These are phyloP conservation scores for Tokudaia tokunoshimensis DNA, from an alignment of 2,797 vertebrate species.

Conservation along the genomic window DNA sequence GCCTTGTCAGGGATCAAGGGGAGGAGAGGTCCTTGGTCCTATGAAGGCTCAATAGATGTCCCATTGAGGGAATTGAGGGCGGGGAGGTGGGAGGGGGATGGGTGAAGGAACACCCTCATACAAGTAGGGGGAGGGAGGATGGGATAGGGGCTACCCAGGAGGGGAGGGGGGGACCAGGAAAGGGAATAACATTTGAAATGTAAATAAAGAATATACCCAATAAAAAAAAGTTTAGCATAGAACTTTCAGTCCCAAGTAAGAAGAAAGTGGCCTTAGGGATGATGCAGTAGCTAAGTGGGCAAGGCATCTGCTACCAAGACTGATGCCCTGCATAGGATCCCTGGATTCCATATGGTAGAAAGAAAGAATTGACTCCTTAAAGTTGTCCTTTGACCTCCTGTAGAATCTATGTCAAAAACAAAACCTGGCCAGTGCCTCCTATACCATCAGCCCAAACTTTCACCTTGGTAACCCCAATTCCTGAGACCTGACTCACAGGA, in stretches of 20 bases:
- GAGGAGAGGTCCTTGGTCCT: too few relatives aligned
- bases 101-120: too few relatives aligned
- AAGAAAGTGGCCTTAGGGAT: background rate
- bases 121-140: too few relatives aligned
- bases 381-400: background rate
- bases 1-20: too few relatives aligned
- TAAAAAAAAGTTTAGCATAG: background rate
- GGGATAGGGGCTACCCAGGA: too few relatives aligned
- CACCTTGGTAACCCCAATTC: background rate
- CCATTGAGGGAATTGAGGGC: too few relatives aligned
- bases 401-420: background rate
- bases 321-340: background rate
- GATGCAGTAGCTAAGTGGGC: background rate
- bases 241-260: background rate
- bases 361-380: background rate
- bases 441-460: background rate
- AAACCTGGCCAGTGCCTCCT: background rate
- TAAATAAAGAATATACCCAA: too few relatives aligned
- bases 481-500: background rate
- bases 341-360: background rate
- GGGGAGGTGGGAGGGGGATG: too few relatives aligned
- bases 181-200: too few relatives aligned
- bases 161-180: too few relatives aligned
- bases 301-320: background rate
- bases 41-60: too few relatives aligned